Evolutionary conservation across 2,113 vertebrate genomes (phyloP).

Genomic region (Crotalus viridis): DNA sequence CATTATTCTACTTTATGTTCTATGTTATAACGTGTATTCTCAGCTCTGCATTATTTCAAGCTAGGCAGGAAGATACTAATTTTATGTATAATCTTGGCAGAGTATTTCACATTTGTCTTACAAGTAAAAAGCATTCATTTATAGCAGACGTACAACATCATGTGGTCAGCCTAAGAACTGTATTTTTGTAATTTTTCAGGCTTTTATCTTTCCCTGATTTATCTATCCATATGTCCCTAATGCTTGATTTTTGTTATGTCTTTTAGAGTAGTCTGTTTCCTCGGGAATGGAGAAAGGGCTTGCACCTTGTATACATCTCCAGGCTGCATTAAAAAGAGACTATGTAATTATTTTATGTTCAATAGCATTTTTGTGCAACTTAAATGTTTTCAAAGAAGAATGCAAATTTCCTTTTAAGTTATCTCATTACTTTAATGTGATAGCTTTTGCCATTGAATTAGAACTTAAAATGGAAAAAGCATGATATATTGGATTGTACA

Average conservation of each 20-base stretch:
- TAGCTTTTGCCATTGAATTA: background rate
- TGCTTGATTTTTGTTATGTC: background rate
- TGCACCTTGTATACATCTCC: background rate
- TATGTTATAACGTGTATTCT: background rate
- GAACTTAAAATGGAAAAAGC: background rate
- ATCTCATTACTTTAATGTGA: background rate
- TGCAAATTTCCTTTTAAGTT: background rate
- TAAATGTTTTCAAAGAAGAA: background rate
- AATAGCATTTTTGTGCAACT: background rate
- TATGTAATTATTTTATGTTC: background rate
- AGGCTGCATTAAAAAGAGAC: background rate
- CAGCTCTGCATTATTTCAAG: background rate
- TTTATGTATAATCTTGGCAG: background rate
- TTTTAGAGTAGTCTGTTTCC: background rate
- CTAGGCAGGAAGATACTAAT: background rate
- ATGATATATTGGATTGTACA: background rate
- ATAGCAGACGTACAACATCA: background rate
- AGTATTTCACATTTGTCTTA: background rate
- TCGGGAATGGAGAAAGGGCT: background rate
- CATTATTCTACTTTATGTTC: background rate
- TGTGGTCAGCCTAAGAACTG: background rate
- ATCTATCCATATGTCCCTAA: background rate
- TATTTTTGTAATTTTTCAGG: background rate
- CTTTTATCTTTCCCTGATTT: background rate
- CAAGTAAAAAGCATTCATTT: background rate